Evolutionary conservation across 2,888 invertebrate genomes (phyloP), one percentile per base, ranked within the genome.

Genomic region (Agonopterix alstromeriana): DNA sequence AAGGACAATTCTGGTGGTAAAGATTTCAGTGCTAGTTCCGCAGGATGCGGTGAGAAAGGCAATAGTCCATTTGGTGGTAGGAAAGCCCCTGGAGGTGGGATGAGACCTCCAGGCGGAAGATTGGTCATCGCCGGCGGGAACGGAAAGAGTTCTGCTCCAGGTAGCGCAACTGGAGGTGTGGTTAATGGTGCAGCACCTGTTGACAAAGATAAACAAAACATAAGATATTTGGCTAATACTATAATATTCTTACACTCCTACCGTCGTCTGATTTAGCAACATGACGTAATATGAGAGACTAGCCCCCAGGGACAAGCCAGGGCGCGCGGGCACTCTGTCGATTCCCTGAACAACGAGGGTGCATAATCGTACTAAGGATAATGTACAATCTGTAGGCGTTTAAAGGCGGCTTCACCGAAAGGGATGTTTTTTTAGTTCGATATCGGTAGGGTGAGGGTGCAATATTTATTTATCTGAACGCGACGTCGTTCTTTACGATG

Each of bases 311-410:
- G 88, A 79, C 59, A 59, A 70, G 73, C 69, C 65, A 61, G 62
- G 74, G 82, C 78, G 63, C 81, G 66, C 70, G 79, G 81, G 85
- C 78, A 84, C 86, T 85, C 78, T 71, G 77, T 63, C 75, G 79
- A 86, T 83, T 86, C 86, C 82, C 87, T 70, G 83, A 79, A 86
- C 87, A 82, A 73, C 82, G 85, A 79, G 88, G 88, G 88, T 88
- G 88, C 88, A 88, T 88, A 88, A 88, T 88, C 86, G 84, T 82
- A 86, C 84, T 86, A 85, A 87, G 86, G 88, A 88, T 87, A 88
- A 87, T 88, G 87, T 88, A 88, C 88, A 88, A 88, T 88, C 88
- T 88, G 88, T 87, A 88, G 88, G 86, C 88, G 86, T 88, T 88
- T 88, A 88, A 87, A 88, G 87, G 83, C 86, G 80, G 86, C 86